Evolutionary conservation across 1,140 invertebrate species (phyloP).

Genomic region (Callitettix versicolor): DNA sequence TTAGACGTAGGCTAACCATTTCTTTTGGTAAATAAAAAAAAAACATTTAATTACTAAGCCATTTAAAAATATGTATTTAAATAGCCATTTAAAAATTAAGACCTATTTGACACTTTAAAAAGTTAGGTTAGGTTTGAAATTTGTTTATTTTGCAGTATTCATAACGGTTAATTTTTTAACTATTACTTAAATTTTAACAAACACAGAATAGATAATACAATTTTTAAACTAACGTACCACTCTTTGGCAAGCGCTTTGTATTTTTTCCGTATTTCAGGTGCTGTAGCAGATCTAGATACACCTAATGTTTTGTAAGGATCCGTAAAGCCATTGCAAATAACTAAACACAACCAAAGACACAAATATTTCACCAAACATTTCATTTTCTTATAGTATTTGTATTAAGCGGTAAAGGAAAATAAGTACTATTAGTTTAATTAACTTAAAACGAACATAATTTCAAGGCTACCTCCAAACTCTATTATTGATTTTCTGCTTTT

Average conservation of each 20-base stretch:
- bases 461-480: neutral
- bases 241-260: conserved; percentile 83
- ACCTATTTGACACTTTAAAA: no score
- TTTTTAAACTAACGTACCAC: conserved; percentile 48
- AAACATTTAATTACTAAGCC: no score
- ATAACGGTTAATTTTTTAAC: no score
- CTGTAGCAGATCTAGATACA: conserved; percentile 55
- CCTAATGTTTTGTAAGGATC: conserved; percentile 81
- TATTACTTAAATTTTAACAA: no score
- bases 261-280: conserved; percentile 75
- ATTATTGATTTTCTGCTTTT: conserved; percentile 7
- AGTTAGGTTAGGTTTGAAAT: neutral
- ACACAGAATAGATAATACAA: neutral
- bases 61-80: no score
- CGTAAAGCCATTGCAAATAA: conserved; percentile 35
- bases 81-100: no score
- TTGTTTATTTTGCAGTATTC: neutral
- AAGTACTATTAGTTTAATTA: neutral
- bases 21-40: no score
- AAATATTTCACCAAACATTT: conserved; percentile 17
- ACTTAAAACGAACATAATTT: neutral
- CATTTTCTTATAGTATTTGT: conserved; percentile 7
- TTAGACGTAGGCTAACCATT: no score
- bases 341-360: conserved; percentile 9
- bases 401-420: neutral